Conservation (phyloP, 2,113 vertebrate genomes). For the Pipa parva region DNA sequence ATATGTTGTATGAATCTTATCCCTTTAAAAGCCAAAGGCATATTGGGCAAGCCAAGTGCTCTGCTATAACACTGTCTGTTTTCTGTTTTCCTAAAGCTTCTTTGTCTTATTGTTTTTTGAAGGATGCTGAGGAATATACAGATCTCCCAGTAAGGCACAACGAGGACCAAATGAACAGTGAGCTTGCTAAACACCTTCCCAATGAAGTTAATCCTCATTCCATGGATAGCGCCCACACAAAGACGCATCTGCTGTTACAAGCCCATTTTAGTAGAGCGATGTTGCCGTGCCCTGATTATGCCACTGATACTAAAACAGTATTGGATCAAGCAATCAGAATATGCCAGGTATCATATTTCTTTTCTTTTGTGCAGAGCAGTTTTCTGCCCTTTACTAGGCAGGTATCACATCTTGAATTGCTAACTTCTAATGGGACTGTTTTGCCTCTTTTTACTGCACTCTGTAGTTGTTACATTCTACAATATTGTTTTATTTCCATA, state of each 20-base stretch:
- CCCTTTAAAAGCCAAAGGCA: neutral
- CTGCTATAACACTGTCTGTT: too few species aligned
- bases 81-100: neutral
- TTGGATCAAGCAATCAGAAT: slow-evolving; percentile 92
- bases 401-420: too few species aligned
- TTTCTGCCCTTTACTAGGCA: too few species aligned
- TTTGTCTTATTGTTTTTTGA: slow-evolving; percentile 28
- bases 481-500: too few species aligned
- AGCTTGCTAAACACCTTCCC: slow-evolving; percentile 84
- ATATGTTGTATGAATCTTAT: too few species aligned
- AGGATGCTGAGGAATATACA: slow-evolving; percentile 92
- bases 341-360: slow-evolving; percentile 77
- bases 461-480: too few species aligned
- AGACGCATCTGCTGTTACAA: slow-evolving; percentile 89
- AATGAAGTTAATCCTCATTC: slow-evolving; percentile 87
- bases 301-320: slow-evolving; percentile 92
- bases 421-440: too few species aligned
- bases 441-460: too few species aligned
- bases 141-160: slow-evolving; percentile 97
- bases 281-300: slow-evolving; percentile 90
- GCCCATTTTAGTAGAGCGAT: slow-evolving; percentile 84
- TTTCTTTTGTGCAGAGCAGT: too few species aligned
- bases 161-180: slow-evolving; percentile 94
- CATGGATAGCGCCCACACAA: slow-evolving; percentile 93
- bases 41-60: slow-evolving; percentile 3